Percentiles rank a stretch among this genome's conserved stretches.
These are phyloP conservation scores for Drosophila neocordata DNA, from an alignment of 1,140 invertebrate genomes.

Conservation along the genomic window DNA sequence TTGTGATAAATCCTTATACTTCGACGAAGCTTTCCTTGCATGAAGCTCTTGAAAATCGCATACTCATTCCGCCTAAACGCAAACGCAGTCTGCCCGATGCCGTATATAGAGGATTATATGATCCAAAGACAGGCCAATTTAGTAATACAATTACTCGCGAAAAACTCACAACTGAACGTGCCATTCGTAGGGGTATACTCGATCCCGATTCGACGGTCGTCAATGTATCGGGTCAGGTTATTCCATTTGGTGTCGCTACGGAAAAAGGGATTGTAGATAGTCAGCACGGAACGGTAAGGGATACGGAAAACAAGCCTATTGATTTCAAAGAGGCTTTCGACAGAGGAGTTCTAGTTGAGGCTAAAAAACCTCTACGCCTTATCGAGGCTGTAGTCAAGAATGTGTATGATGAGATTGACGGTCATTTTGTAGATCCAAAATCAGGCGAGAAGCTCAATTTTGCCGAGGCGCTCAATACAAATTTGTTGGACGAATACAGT, in stretches of 20 bases:
- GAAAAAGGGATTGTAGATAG: constrained; percentile 90
- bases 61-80: constrained; percentile 91
- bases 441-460: constrained; percentile 90
- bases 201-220: constrained; percentile 92
- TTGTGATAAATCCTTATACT: constrained; percentile 89
- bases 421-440: constrained; percentile 91
- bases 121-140: constrained; percentile 86
- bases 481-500: constrained; percentile 91
- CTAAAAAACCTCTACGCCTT: constrained; percentile 90
- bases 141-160: constrained; percentile 87
- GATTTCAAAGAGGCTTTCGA: constrained; percentile 94
- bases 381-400: constrained; percentile 93
- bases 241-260: constrained; percentile 92
- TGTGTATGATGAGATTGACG: constrained; percentile 89
- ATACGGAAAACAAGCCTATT: constrained; percentile 86
- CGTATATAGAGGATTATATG: constrained; percentile 91
- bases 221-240: constrained; percentile 87
- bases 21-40: constrained; percentile 89
- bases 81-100: constrained; percentile 93
- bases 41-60: constrained; percentile 90
- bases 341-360: constrained; percentile 91
- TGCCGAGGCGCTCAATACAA: constrained; percentile 88
- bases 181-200: constrained; percentile 90
- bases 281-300: constrained; percentile 87
- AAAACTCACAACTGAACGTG: constrained; percentile 89